Evolutionary conservation across 2,888 invertebrate genomes (phyloP), one percentile per base, ranked within the genome.

Genomic region (Mellilla xanthometata): DNA sequence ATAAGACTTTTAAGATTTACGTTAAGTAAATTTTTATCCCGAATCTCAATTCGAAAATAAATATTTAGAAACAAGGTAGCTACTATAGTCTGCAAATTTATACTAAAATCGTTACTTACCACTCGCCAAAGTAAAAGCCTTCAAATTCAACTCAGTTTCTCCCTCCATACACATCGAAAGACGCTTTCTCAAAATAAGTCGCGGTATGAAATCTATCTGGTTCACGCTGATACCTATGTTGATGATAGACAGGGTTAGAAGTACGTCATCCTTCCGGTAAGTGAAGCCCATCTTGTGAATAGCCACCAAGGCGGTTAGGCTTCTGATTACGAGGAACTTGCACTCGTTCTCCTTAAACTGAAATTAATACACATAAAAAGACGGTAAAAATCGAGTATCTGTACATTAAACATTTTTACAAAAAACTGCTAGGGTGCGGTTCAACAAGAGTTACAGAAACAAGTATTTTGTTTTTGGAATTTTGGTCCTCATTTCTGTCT

Each of bases 291-390:
- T 50, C 8, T 74, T 73, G 60, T 87, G 88, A 3, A 88, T 56
- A 0, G 57, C 56, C 0, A 71, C 28, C 0, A 88, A 54, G 0
- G 83, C 81, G 0, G 53, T 26, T 0, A 70, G 63, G 22, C 65
- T 54, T 2, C 78, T 60, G 1, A 78, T 56, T 0, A 83, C 79
- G 0, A 87, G 55, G 54, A 87, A 86, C 30, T 70, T 82, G 63
- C 88, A 88, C 50, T 74, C 68, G 3, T 68, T 45, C 26, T 59
- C 43, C 2, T 62, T 60, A 56, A 83, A 80, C 87, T 87, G 67
- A 67, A 51, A 29, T 6, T 24, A 9, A 10, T n/a, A n/a, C n/a
- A n/a, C n/a, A n/a, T n/a, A n/a, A n/a, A n/a, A n/a, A n/a, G n/a
- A n/a, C n/a, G n/a, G n/a, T n/a, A n/a, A n/a, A n/a, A n/a, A n/a